These are phyloP conservation scores for Agonopterix heracliana DNA, from an alignment of 2,888 invertebrate genomes.

Conservation along the genomic window DNA sequence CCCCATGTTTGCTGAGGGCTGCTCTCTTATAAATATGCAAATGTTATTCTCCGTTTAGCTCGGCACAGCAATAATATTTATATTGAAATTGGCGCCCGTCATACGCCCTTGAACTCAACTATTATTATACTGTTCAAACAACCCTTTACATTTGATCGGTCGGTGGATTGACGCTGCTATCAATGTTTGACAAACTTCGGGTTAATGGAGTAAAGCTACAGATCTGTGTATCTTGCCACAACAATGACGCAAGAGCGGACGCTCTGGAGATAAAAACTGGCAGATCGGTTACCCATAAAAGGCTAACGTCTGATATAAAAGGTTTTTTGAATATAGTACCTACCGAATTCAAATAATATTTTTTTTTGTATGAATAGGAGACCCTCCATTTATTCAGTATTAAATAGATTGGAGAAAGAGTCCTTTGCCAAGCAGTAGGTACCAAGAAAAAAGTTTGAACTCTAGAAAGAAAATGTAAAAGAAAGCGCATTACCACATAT, in stretches of 20 bases:
- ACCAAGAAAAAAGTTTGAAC: no score
- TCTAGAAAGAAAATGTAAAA: no score
- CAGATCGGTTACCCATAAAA: no score
- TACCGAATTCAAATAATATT: no score
- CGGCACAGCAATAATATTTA: conserved; percentile 68
- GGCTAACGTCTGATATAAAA: no score
- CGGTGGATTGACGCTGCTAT: conserved; percentile 34
- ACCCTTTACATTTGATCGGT: conserved; percentile 46
- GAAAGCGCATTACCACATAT: no score
- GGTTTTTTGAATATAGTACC: no score
- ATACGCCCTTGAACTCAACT: conserved; percentile 58
- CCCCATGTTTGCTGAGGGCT: conserved; percentile 64
- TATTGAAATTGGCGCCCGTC: conserved; percentile 57
- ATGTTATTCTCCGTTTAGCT: conserved; percentile 67
- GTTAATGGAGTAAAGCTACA: conserved; percentile 27
- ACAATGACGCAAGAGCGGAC: background rate
- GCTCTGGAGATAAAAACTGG: no score
- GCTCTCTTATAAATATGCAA: conserved; percentile 72
- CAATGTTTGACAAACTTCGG: conserved; percentile 40
- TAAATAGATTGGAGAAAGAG: no score
- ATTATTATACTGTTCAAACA: conserved; percentile 60
- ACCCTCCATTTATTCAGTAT: no score
- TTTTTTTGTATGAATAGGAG: no score
- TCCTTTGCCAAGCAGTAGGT: no score
- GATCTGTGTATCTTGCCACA: conserved; percentile 15